Evolutionary conservation across 1,140 invertebrate genomes (phyloP).

Genomic region (Polyergus mexicanus): DNA sequence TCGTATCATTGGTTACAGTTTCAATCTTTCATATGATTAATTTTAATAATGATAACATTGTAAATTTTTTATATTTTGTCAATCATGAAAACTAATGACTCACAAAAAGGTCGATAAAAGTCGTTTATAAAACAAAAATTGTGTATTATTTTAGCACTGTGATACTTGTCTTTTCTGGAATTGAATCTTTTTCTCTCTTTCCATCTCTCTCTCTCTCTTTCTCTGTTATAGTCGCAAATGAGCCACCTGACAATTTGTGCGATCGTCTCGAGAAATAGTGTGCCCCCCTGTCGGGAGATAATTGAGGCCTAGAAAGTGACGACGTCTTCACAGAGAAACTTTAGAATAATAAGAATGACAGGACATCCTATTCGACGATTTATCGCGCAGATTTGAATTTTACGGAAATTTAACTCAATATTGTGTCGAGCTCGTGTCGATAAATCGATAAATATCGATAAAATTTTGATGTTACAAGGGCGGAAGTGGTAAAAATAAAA

Average conservation of each 20-base stretch:
- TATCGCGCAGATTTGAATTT: not conserved
- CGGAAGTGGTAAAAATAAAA: not conserved
- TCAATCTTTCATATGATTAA: not conserved
- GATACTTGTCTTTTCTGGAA: slow-evolving; percentile 30
- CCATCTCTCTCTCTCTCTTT: no score
- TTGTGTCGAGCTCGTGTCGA: not conserved
- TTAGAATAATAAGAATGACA: slow-evolving; percentile 38
- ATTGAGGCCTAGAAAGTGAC: slow-evolving; percentile 61
- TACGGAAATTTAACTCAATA: slow-evolving; percentile 8
- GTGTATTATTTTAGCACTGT: slow-evolving; percentile 11
- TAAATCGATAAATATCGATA: not conserved
- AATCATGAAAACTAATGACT: not conserved
- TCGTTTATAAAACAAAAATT: not conserved
- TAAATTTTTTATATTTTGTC: not conserved
- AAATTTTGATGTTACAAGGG: not conserved
- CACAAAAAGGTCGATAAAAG: not conserved
- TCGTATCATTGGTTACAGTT: not conserved
- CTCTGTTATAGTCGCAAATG: slow-evolving; percentile 26
- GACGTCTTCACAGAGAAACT: slow-evolving; percentile 41
- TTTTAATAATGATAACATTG: not conserved
- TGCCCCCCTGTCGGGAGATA: slow-evolving; percentile 43
- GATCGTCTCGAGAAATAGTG: slow-evolving; percentile 52
- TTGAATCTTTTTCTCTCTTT: not conserved
- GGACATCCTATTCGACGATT: slow-evolving; percentile 31
- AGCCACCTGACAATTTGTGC: slow-evolving; percentile 43